These are phyloP conservation scores for Schizopygopsis malacanthus DNA, from an alignment of 2,797 vertebrate genomes.

Conservation along the genomic window DNA sequence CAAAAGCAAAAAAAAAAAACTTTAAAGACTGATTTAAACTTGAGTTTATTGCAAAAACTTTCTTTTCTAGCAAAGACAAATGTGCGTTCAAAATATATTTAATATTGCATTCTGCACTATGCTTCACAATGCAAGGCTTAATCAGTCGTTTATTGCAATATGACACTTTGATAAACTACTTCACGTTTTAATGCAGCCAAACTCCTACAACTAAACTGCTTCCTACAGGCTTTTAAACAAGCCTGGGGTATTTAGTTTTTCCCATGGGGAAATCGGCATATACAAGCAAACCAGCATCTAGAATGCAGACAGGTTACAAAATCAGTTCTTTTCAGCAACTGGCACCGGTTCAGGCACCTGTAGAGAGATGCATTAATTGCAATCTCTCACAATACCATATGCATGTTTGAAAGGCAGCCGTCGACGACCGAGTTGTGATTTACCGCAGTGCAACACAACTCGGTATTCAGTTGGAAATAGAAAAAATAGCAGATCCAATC, in stretches of 20 bases:
- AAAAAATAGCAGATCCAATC: conserved; percentile 15
- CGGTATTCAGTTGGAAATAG: conserved; percentile 34
- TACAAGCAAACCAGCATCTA: conserved; percentile 56
- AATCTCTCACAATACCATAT: conserved; percentile 8
- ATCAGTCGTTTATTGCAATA: neutral
- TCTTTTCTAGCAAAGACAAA: neutral
- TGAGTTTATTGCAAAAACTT: neutral
- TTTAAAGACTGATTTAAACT: neutral
- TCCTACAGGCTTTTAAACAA: conserved; percentile 34
- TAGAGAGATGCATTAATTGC: conserved; percentile 48
- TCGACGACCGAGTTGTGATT: conserved; percentile 47
- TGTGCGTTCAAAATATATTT: neutral
- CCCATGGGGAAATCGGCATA: conserved; percentile 77
- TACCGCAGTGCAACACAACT: conserved; percentile 62
- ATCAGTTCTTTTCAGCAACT: conserved; percentile 40
- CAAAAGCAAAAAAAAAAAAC: neutral
- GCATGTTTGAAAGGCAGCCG: conserved; percentile 32
- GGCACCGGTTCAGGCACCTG: conserved; percentile 52
- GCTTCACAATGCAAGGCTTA: conserved; percentile 6
- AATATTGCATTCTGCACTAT: neutral
- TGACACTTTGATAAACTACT: conserved; percentile 9
- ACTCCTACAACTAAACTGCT: conserved; percentile 38
- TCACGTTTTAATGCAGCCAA: conserved; percentile 19
- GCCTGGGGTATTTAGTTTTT: conserved; percentile 73
- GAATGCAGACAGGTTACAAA: conserved; percentile 20